Base-by-base conservation (phyloP, 2,113 vertebrate species). In the Ascaphus truei region DNA sequence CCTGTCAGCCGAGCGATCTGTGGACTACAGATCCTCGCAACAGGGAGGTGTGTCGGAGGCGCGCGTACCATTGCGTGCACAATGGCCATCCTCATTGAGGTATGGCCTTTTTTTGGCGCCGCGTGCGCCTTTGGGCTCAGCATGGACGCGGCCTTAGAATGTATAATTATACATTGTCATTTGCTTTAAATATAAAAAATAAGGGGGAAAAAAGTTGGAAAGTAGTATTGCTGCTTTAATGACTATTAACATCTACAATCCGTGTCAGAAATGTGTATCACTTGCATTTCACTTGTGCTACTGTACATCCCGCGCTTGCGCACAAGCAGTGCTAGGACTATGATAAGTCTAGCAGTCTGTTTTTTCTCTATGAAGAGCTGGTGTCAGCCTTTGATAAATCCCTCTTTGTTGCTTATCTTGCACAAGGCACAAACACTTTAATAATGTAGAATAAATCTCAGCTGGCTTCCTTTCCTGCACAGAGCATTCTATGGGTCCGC, bases 381-480 rank as follows among this genome's bases (percentile, higher is more conserved):
- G 67, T 61, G 67, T 61, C 67, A 61, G 67, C 31, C 57, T 60
- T 71, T 71, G 67, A 71, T 61, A 71, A 61, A 71, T 71, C 47
- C 56, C 57, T 52, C 57, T 60, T 71, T 61, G 67, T 57, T 71
- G 67, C 67, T 71, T 71, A 71, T 71, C 67, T 71, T 61, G 67
- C 67, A 71, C 56, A 71, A 71, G 57, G 67, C 67, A 71, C 57
- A 71, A 61, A 71, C 67, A 71, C 67, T 71, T n/a, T 71, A 71
- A 71, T 71, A 71, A 71, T 71, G 67, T 61, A 51, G 67, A 52
- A 71, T 71, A 71, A 71, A 71, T 71, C 67, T 71, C 47, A 23
- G 25, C 57, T 52, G 57, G 52, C 67, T 71, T 71, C 57, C 67
- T 71, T 71, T 71, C 67, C 60, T 56, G 34, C 67, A 61, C 16